Conservation (phyloP, 2,888 invertebrate genomes). For the Teinopalpus imperialis region DNA sequence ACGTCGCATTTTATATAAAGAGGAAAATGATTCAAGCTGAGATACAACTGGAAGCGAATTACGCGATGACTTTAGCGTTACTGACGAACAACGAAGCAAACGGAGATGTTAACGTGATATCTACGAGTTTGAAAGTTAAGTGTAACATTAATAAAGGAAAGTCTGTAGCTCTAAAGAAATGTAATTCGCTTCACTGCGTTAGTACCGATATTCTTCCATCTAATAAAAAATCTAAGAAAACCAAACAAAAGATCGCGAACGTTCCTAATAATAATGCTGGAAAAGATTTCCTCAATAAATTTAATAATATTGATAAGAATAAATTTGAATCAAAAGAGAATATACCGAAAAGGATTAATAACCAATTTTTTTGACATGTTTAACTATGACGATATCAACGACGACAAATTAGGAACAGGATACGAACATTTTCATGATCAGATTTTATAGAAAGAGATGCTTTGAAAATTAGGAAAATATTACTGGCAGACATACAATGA, state of each 20-base stretch:
- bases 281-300: background rate
- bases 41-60: conserved; percentile 39
- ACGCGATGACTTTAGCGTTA: conserved; percentile 41
- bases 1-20: conserved; percentile 47
- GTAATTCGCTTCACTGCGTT: background rate
- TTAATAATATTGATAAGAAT: background rate
- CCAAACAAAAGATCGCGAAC: background rate
- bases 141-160: background rate
- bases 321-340: background rate
- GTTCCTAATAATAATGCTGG: background rate
- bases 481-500: background rate
- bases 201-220: background rate
- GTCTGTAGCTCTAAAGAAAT: conserved; percentile 1
- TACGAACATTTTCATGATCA: conserved; percentile 10
- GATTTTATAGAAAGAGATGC: conserved; percentile 11
- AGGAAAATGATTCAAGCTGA: conserved; percentile 48
- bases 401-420: background rate
- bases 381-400: background rate
- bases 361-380: background rate
- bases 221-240: background rate
- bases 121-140: conserved; percentile 29
- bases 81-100: conserved; percentile 10
- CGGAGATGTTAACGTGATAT: background rate
- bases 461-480: conserved; percentile 12
- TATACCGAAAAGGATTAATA: no score